phyloP scores from a whole-genome alignment of 2,113 vertebrate species.

The Astatotilapia flaviijosephi region DNA sequence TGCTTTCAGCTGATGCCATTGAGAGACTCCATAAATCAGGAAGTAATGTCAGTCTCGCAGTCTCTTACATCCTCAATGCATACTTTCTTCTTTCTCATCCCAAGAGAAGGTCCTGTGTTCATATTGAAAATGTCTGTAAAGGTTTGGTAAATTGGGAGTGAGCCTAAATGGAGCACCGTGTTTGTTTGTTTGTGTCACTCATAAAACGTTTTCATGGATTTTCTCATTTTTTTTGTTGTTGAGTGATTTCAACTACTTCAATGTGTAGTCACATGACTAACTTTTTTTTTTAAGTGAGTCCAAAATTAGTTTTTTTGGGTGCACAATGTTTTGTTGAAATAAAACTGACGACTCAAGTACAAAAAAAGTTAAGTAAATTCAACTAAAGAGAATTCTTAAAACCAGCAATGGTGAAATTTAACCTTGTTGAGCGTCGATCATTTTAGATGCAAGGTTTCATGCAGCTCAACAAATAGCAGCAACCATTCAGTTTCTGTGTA shows the following conservation, averaged over 20 bases:
- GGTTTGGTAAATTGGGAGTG: background rate
- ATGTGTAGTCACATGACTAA: background rate
- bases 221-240: background rate
- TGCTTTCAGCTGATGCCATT: background rate
- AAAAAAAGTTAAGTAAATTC: background rate
- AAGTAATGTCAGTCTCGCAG: background rate
- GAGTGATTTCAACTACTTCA: rapidly evolving
- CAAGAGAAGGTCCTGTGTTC: background rate
- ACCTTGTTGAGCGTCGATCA: background rate
- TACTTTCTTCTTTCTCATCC: background rate
- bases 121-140: background rate
- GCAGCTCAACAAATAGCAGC: background rate
- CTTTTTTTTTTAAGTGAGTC: background rate
- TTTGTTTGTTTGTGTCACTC: background rate
- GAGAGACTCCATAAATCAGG: background rate
- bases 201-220: background rate
- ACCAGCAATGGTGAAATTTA: background rate
- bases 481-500: background rate
- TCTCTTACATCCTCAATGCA: background rate
- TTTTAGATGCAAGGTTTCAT: background rate
- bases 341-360: background rate
- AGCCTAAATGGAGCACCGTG: background rate
- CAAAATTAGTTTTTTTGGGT: background rate
- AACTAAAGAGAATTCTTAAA: background rate
- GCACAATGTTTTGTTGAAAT: background rate